Conservation (phyloP, 2,113 vertebrate genomes). For the Puffinus mauretanicus region DNA sequence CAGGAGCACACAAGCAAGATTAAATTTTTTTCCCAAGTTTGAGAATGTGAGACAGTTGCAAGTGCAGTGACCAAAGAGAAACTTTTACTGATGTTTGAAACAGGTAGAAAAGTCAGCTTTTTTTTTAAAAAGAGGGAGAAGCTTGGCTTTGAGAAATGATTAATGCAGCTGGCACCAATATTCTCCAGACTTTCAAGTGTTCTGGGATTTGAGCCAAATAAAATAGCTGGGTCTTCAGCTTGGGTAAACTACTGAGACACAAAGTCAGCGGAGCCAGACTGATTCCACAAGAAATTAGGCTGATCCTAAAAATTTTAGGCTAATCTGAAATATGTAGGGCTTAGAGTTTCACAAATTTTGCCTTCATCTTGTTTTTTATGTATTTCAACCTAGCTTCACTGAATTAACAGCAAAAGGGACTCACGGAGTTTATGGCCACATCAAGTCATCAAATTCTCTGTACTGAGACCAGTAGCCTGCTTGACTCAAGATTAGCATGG, state of each 20-base stretch:
- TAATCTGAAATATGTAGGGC: background rate
- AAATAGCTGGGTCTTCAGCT: background rate
- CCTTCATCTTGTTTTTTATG: background rate
- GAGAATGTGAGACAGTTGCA: background rate
- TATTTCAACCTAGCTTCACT: background rate
- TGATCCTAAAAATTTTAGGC: background rate
- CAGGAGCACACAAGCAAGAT: fast-evolving
- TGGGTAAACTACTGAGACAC: background rate
- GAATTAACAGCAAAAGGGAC: background rate
- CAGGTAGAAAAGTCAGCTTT: background rate
- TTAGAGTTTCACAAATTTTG: background rate
- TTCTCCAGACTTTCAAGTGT: background rate
- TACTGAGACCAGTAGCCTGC: background rate
- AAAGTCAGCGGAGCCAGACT: background rate
- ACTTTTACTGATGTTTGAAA: background rate
- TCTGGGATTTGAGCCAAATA: background rate
- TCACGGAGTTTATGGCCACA: background rate
- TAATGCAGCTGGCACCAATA: background rate
- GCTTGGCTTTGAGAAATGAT: background rate
- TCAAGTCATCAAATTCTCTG: background rate
- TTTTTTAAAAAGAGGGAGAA: background rate
- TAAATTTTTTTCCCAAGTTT: background rate
- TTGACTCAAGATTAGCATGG: background rate
- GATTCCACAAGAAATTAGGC: background rate
- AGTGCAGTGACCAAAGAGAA: background rate